phyloP scores from a whole-genome alignment of 2,888 invertebrate genomes.

The Conchocele bisecta region DNA sequence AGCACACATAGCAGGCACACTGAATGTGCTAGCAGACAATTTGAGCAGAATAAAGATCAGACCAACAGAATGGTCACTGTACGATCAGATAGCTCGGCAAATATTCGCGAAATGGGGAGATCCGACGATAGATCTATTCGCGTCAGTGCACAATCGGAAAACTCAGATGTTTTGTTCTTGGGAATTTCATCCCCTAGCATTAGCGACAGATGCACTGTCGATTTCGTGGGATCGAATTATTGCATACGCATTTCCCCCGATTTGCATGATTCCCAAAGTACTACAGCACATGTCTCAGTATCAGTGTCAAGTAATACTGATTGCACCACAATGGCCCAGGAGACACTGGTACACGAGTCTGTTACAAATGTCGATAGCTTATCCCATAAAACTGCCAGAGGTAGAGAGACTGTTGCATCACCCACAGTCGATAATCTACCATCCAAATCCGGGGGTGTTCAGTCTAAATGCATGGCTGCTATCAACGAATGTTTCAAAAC shows the following conservation, averaged over 20 bases:
- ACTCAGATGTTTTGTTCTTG: conserved; percentile 32
- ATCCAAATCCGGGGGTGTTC: conserved; percentile 42
- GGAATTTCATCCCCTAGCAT: conserved; percentile 23
- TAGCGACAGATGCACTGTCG: conserved; percentile 46
- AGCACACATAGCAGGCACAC: conserved; percentile 26
- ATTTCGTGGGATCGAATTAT: conserved; percentile 38
- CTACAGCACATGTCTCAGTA: conserved; percentile 15
- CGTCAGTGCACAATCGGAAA: conserved; percentile 24
- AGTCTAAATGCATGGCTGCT: conserved; percentile 45
- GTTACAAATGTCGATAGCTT: conserved; percentile 21
- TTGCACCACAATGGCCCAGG: conserved; percentile 42
- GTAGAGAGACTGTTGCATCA: conserved; percentile 28
- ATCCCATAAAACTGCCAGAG: conserved; percentile 28
- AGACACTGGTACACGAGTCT: conserved; percentile 35
- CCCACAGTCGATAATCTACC: conserved; percentile 36
- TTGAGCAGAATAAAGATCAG: conserved; percentile 5
- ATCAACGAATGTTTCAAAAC: conserved; percentile 33
- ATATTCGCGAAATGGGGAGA: background rate
- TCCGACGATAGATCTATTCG: conserved; percentile 45
- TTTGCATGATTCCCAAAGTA: conserved; percentile 39
- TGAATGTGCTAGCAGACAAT: conserved; percentile 26
- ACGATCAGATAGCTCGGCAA: conserved; percentile 8
- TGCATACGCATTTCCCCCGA: conserved; percentile 52
- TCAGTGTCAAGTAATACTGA: conserved; percentile 27
- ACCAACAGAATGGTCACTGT: conserved; percentile 32